A percentile compares a stretch with the other conserved stretches of the same genome.
phyloP scores from a whole-genome alignment of 2,797 vertebrate species.

The Bovichtus variegatus region DNA sequence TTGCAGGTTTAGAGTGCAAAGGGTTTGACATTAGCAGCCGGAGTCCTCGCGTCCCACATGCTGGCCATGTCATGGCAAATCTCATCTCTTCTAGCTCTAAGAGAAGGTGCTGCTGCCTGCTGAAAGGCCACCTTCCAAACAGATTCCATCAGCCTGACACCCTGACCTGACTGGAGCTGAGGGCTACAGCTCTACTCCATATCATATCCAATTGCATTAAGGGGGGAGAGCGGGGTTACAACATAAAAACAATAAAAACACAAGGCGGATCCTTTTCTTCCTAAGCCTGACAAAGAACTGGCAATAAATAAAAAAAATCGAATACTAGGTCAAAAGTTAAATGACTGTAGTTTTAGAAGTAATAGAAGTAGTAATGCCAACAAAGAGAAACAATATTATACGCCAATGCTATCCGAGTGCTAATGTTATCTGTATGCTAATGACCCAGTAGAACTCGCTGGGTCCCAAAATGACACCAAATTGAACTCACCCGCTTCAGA shows the following conservation, averaged over 20 bases:
- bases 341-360: neutral
- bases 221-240: conserved; percentile 24
- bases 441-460: neutral
- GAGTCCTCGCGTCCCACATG: conserved; percentile 44
- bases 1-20: conserved; percentile 60
- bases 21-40: conserved; percentile 69
- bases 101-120: conserved; percentile 58
- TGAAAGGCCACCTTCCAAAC: conserved; percentile 65
- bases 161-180: conserved; percentile 48
- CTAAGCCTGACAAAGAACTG: neutral
- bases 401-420: neutral
- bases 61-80: conserved; percentile 68
- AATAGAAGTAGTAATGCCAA: neutral
- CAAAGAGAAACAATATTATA: too few species aligned
- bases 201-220: conserved; percentile 46
- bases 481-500: neutral
- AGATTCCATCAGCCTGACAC: conserved; percentile 58
- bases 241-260: conserved; percentile 27
- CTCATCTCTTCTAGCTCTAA: conserved; percentile 42
- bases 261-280: conserved; percentile 22
- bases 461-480: neutral
- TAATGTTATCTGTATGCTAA: neutral
- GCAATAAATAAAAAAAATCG: conserved; percentile 11
- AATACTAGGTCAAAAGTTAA: neutral
- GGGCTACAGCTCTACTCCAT: conserved; percentile 37